These are phyloP conservation scores for Cavia aperea DNA, from an alignment of 2,113 vertebrate genomes.

Conservation along the genomic window DNA sequence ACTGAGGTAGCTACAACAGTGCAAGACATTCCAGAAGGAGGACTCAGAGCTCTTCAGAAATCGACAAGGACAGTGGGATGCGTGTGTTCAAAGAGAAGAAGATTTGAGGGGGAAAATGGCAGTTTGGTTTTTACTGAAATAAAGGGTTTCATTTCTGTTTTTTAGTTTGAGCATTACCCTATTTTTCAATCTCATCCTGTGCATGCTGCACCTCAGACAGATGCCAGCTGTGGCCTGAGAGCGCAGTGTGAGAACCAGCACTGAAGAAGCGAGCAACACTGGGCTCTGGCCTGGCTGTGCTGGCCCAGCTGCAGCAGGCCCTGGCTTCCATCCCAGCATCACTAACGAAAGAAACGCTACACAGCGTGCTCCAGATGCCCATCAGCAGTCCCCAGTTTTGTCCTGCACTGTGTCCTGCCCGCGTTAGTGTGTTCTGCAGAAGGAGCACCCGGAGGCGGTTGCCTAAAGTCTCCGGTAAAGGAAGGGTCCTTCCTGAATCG, in stretches of 20 bases:
- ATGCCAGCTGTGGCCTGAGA: not conserved
- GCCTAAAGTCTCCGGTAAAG: not conserved
- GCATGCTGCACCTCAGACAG: not conserved
- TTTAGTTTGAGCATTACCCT: not conserved
- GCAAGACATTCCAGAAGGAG: not conserved
- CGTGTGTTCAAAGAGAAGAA: not conserved
- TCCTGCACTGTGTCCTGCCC: not conserved
- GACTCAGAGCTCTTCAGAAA: not conserved
- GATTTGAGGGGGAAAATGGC: not conserved
- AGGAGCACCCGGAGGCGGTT: not conserved
- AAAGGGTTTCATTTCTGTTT: not conserved
- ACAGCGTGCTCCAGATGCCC: not conserved
- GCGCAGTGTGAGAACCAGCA: not conserved
- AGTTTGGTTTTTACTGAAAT: not conserved
- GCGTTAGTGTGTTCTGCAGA: accelerated
- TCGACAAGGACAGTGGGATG: not conserved
- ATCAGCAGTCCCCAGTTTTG: not conserved
- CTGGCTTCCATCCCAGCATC: not conserved
- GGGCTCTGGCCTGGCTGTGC: not conserved
- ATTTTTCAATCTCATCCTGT: not conserved
- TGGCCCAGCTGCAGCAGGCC: not conserved
- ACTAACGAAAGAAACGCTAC: not conserved
- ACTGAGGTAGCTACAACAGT: not conserved
- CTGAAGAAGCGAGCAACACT: too few relatives aligned
- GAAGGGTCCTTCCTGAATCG: not conserved